A percentile compares a stretch with the other conserved stretches of the same genome.
These are phyloP conservation scores for Thysanoteuthis rhombus DNA, from an alignment of 2,888 invertebrate genomes.

Conservation along the genomic window DNA sequence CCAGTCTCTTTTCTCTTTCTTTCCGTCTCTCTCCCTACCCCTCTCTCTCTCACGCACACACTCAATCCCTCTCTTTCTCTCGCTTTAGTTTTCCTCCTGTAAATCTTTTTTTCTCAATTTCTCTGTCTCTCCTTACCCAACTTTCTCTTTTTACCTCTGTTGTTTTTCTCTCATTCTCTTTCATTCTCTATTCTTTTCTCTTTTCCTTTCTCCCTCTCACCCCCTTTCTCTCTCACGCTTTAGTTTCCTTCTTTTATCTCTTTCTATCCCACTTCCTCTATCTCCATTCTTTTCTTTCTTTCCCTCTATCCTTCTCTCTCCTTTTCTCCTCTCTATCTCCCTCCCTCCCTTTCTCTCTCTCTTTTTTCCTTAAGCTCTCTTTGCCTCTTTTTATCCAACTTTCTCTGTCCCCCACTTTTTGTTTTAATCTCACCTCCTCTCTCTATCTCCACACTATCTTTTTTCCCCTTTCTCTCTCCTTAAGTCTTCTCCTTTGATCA, in stretches of 20 bases:
- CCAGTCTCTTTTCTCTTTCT: not conserved
- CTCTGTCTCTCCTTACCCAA: not conserved
- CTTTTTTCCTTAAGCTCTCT: too few species aligned
- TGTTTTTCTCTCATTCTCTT: not conserved
- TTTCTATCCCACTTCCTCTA: not conserved
- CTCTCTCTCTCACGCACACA: not conserved
- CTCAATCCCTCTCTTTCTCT: not conserved
- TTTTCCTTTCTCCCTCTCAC: not conserved
- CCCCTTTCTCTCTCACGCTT: not conserved
- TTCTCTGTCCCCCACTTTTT: not conserved
- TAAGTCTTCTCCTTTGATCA: too few species aligned
- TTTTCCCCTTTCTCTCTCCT: not conserved
- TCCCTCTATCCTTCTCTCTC: too few species aligned
- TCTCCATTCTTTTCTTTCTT: too few species aligned
- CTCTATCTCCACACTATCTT: too few species aligned
- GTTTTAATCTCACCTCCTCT: not conserved
- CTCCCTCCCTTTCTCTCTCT: not conserved
- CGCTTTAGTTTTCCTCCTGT: not conserved
- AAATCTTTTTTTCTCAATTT: not conserved
- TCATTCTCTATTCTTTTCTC: not conserved
- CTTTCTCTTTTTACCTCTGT: not conserved
- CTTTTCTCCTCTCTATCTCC: too few species aligned
- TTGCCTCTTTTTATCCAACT: not conserved
- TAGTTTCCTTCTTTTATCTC: too few species aligned
- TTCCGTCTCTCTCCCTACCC: not conserved